Evolutionary conservation across 2,113 vertebrate species (phyloP).

Genomic region (Heteronetta atricapilla): DNA sequence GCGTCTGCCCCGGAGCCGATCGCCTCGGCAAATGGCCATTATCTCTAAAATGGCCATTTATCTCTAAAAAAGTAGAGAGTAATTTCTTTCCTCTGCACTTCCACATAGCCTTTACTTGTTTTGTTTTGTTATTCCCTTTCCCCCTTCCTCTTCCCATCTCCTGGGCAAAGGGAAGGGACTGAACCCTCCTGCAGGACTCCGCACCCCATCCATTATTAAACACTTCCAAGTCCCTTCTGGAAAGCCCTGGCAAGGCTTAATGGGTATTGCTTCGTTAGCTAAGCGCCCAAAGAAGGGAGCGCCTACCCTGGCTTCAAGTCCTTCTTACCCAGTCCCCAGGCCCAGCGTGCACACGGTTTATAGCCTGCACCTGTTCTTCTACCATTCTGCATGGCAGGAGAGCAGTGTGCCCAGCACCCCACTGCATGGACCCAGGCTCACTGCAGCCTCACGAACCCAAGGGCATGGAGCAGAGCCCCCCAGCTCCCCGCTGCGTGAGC

Average conservation of each 20-base stretch:
- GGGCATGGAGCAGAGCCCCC: fast-evolving
- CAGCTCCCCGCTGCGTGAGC: too few species aligned
- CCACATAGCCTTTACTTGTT: too few species aligned
- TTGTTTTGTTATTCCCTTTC: too few species aligned
- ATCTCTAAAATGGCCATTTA: too few species aligned
- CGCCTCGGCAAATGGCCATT: too few species aligned
- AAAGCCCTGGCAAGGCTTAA: not conserved
- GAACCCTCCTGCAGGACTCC: not conserved
- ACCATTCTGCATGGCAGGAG: not conserved
- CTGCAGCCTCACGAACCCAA: not conserved
- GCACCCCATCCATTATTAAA: not conserved
- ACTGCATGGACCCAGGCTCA: not conserved
- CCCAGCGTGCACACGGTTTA: too few species aligned
- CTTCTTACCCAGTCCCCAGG: not conserved
- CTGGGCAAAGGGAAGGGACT: not conserved
- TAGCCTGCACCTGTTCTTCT: too few species aligned
- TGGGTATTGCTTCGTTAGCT: not conserved
- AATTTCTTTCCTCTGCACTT: too few species aligned
- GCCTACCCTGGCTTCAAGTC: not conserved
- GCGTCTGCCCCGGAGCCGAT: too few species aligned
- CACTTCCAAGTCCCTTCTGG: too few species aligned
- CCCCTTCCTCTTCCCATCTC: too few species aligned
- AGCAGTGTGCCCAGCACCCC: not conserved
- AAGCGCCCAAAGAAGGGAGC: not conserved
- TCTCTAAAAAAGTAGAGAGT: too few species aligned